Evolutionary conservation across 2,888 invertebrate genomes (phyloP).

Genomic region (Oasisia sp.): DNA sequence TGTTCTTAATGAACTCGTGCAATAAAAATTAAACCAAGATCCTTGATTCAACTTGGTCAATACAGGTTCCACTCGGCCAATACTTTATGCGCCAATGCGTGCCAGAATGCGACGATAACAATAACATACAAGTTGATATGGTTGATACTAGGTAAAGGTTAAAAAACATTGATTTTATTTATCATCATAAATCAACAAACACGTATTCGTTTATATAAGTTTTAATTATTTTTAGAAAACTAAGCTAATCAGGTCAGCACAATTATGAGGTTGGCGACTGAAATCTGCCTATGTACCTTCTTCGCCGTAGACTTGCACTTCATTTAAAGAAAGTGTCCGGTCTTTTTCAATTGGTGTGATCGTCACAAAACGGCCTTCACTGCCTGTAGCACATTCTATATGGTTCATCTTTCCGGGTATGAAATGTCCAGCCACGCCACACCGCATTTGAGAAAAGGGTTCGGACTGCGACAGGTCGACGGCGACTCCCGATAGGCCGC

Average conservation of each 20-base stretch:
- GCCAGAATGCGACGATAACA: no score
- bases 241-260: not conserved
- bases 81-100: no score
- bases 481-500: not conserved
- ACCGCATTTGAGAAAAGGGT: not conserved
- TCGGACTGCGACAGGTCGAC: not conserved
- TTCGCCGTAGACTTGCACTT: conserved; percentile 12
- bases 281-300: not conserved
- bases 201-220: not conserved
- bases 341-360: not conserved
- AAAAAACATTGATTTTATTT: no score
- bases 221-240: not conserved
- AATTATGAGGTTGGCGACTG: not conserved
- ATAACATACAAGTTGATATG: no score
- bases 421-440: not conserved
- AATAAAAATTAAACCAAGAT: no score
- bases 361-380: not conserved
- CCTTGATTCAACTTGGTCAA: no score
- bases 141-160: no score
- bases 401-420: not conserved
- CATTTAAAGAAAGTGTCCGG: not conserved
- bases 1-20: no score
- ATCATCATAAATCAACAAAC: no score
- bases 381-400: not conserved
- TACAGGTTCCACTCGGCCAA: no score